phyloP scores from a whole-genome alignment of 2,888 invertebrate genomes.

The Ferdinandea cuprea region DNA sequence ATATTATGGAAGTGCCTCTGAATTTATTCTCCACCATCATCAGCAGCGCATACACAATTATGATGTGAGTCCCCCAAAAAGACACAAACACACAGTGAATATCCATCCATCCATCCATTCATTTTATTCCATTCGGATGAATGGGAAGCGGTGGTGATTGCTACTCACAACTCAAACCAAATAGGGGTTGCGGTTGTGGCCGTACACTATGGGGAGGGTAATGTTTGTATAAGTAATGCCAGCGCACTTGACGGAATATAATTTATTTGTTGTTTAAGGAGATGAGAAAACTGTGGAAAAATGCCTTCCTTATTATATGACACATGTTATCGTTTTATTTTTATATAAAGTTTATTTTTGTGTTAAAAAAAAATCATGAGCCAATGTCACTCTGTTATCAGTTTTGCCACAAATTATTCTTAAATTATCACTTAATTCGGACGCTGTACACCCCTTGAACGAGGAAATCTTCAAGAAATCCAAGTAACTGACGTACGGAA shows the following conservation, averaged over 20 bases:
- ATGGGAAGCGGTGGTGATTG: not conserved
- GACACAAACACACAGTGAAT: not conserved
- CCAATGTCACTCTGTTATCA: too few species aligned
- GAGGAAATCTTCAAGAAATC: too few species aligned
- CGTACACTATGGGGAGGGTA: not conserved
- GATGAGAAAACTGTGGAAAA: conserved; percentile 1
- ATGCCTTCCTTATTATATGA: too few species aligned
- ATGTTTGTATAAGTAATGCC: conserved; percentile 3
- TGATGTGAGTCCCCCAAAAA: not conserved
- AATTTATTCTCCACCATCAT: not conserved
- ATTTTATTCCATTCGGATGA: conserved; percentile 17
- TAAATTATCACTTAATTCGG: too few species aligned
- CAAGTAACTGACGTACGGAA: too few species aligned
- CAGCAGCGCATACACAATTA: not conserved
- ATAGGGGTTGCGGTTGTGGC: conserved; percentile 9
- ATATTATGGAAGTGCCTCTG: conserved; percentile 56
- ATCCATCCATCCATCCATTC: too few species aligned
- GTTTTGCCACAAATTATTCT: too few species aligned
- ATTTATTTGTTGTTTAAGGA: conserved; percentile 13
- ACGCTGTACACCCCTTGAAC: too few species aligned
- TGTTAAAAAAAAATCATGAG: too few species aligned
- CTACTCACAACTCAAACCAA: conserved; percentile 3
- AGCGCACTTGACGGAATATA: conserved; percentile 22
- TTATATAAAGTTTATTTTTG: too few species aligned
- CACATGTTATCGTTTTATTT: too few species aligned